Conservation (phyloP, 2,797 vertebrate genomes). For the Danio aesculapii region DNA sequence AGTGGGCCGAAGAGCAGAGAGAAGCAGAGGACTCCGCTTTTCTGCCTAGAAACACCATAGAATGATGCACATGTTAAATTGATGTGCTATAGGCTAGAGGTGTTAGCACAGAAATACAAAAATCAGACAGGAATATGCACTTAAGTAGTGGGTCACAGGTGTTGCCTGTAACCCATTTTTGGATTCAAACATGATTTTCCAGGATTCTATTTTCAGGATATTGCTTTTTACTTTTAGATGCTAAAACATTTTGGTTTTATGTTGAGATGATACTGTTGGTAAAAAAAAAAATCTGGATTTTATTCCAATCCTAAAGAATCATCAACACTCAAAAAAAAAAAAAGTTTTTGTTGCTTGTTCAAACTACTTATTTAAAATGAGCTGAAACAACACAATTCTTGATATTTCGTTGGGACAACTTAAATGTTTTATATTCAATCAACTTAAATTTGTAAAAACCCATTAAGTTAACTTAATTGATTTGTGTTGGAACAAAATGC, state of each 20-base stretch:
- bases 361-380: no score
- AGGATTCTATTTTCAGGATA: background rate
- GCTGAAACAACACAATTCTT: no score
- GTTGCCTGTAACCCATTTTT: background rate
- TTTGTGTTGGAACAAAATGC: no score
- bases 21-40: constrained; percentile 88
- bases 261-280: background rate
- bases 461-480: no score
- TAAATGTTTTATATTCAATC: no score
- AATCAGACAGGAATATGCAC: background rate
- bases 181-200: background rate
- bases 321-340: no score
- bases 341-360: no score
- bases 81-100: background rate
- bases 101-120: background rate
- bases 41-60: constrained; percentile 80
- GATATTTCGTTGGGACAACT: no score
- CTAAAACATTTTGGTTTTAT: background rate
- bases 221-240: background rate
- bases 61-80: background rate
- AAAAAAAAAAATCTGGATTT: no score
- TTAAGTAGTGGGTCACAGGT: background rate
- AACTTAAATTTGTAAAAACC: no score
- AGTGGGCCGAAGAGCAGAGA: constrained; percentile 85
- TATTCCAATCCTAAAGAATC: background rate